Conservation (phyloP, 2,888 invertebrate genomes). For the Rotaria macrura region DNA sequence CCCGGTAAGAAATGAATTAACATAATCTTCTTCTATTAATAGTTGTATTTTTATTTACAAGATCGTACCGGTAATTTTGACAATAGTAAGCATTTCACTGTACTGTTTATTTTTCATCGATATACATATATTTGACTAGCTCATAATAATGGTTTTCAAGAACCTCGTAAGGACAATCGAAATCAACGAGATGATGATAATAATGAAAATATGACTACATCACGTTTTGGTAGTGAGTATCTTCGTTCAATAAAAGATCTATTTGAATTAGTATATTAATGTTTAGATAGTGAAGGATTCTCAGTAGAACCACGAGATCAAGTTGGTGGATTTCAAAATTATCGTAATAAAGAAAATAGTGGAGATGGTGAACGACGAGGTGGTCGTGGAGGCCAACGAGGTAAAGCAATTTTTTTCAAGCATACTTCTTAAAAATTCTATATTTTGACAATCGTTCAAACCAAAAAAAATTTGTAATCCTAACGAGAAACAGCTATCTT, state of each 20-base stretch:
- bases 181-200: background rate
- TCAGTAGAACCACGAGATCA: background rate
- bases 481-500: too few relatives aligned
- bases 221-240: background rate
- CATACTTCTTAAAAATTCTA: too few relatives aligned
- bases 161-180: background rate
- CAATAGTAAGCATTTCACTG: background rate
- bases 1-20: background rate
- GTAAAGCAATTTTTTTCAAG: background rate
- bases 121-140: background rate
- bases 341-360: background rate
- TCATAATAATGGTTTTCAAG: background rate
- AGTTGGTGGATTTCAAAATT: background rate
- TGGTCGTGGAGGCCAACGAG: background rate
- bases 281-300: background rate
- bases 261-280: background rate
- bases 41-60: background rate
- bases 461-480: too few relatives aligned
- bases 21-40: background rate
- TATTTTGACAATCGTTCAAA: too few relatives aligned
- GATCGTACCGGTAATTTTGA: background rate
- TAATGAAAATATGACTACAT: background rate
- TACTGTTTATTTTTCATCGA: background rate
- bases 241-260: background rate
- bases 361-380: background rate